Percentiles rank a stretch among this genome's conserved stretches.
These are phyloP conservation scores for Phymanthus crucifer DNA, from an alignment of 92 coral and sea anemone species.

Conservation along the genomic window DNA sequence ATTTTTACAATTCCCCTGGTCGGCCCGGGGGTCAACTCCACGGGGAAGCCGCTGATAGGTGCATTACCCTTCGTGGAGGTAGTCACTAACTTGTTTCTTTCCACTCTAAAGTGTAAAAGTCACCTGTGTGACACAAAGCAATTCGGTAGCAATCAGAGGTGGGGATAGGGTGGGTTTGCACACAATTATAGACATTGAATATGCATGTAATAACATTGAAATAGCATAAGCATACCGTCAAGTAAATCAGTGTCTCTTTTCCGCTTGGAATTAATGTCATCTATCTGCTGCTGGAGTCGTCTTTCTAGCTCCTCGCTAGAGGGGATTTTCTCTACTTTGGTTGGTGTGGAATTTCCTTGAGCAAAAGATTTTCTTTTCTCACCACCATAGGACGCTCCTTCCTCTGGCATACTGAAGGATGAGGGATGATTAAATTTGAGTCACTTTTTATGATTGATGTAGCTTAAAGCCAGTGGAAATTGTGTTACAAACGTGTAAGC, in stretches of 20 bases:
- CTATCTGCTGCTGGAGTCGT: slow-evolving; percentile 86
- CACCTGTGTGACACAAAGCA: too few relatives aligned
- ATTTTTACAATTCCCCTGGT: too few relatives aligned
- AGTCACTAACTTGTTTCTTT: too few relatives aligned
- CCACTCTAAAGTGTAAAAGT: too few relatives aligned
- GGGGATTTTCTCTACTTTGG: slow-evolving; percentile 21
- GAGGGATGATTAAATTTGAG: background rate
- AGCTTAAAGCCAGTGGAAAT: background rate
- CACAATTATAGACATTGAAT: too few relatives aligned
- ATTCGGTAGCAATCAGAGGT: too few relatives aligned
- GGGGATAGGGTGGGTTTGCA: too few relatives aligned
- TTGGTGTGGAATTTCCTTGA: background rate
- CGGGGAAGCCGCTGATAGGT: too few relatives aligned
- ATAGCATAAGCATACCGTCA: slow-evolving; percentile 56
- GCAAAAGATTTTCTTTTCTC: background rate
- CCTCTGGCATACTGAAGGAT: background rate
- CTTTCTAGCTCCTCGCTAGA: slow-evolving; percentile 85
- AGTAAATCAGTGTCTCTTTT: slow-evolving; percentile 91
- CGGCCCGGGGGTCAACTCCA: too few relatives aligned
- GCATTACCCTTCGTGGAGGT: too few relatives aligned
- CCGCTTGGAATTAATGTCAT: slow-evolving; percentile 90
- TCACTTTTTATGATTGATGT: background rate
- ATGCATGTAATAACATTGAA: too few relatives aligned
- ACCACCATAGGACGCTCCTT: slow-evolving; percentile 19
- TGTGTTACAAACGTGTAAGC: background rate